A percentile compares a stretch with the other conserved stretches of the same genome.
Evolutionary conservation across 2,888 invertebrate species (phyloP).

Genomic region (Megaustenia siamemsis): DNA sequence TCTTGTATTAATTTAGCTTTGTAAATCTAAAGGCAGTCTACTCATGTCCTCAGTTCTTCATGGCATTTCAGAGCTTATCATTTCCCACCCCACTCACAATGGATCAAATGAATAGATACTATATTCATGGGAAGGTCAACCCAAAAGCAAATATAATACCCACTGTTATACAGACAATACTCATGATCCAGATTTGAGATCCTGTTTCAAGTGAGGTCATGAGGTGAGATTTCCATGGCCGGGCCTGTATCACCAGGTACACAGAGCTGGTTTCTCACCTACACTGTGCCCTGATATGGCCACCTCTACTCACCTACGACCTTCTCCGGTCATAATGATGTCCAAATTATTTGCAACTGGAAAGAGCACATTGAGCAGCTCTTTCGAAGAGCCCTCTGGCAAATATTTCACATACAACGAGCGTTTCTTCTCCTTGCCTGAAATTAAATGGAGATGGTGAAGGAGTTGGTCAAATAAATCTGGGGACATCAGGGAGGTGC

Average conservation of each 20-base stretch:
- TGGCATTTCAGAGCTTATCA: neutral
- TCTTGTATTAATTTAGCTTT: neutral
- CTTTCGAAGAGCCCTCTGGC: conserved; percentile 55
- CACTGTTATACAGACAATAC: conserved; percentile 43
- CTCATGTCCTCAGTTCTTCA: neutral
- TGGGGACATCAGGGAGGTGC: conserved; percentile 12
- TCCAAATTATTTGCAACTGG: conserved; percentile 57
- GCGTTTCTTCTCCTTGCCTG: conserved; percentile 57
- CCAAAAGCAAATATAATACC: conserved; percentile 46
- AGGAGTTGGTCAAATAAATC: conserved; percentile 45
- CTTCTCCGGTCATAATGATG: conserved; percentile 53
- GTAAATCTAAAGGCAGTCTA: neutral
- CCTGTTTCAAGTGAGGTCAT: conserved; percentile 28
- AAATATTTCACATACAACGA: conserved; percentile 56
- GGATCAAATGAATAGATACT: neutral
- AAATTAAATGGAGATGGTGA: conserved; percentile 56
- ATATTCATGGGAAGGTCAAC: conserved; percentile 20
- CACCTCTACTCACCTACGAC: conserved; percentile 56
- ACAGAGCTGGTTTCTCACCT: conserved; percentile 53
- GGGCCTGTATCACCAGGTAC: conserved; percentile 39
- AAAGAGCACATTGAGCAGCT: conserved; percentile 57
- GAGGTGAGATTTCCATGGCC: conserved; percentile 45
- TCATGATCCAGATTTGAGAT: conserved; percentile 29
- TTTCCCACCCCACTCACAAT: neutral
- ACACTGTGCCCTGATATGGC: conserved; percentile 53